Conservation (phyloP, 1,140 invertebrate genomes). For the Arctopsyche grandis region DNA sequence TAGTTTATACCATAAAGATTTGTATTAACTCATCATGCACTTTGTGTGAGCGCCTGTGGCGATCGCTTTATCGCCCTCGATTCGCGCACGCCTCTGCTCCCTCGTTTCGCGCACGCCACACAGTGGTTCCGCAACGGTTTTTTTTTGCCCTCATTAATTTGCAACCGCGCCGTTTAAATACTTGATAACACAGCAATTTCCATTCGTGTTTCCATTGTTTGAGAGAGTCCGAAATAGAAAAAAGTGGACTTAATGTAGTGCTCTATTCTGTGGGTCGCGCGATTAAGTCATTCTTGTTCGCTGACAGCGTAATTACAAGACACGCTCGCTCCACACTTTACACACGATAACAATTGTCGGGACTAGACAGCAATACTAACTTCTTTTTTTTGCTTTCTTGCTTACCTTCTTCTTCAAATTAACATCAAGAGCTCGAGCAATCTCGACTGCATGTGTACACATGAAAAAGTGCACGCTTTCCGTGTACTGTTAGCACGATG, state of each 20-base stretch:
- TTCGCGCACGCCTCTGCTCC: neutral
- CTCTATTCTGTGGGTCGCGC: neutral
- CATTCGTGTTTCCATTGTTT: slow-evolving; percentile 12
- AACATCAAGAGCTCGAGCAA: neutral
- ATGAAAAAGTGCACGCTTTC: neutral
- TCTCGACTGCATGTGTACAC: neutral
- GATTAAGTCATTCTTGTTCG: slow-evolving; percentile 18
- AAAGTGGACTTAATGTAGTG: neutral
- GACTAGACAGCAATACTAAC: neutral
- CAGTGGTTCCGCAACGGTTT: neutral
- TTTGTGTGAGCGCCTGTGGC: neutral
- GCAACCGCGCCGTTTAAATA: neutral
- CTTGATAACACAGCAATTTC: slow-evolving; percentile 7
- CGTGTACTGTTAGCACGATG: too few species aligned
- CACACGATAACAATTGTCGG: neutral
- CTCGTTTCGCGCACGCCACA: neutral
- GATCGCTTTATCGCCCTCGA: neutral
- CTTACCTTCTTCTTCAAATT: neutral
- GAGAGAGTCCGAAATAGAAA: neutral
- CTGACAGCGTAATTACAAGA: slow-evolving; percentile 22
- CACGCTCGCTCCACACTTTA: neutral
- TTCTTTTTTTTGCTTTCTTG: neutral
- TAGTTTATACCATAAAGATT: too few species aligned
- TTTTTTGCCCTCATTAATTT: slow-evolving; percentile 27
- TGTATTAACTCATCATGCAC: too few species aligned